Evolutionary conservation across 2,797 vertebrate genomes (phyloP), one percentile per base, ranked within the genome.

Genomic region (Parotocinclus haroldoi): DNA sequence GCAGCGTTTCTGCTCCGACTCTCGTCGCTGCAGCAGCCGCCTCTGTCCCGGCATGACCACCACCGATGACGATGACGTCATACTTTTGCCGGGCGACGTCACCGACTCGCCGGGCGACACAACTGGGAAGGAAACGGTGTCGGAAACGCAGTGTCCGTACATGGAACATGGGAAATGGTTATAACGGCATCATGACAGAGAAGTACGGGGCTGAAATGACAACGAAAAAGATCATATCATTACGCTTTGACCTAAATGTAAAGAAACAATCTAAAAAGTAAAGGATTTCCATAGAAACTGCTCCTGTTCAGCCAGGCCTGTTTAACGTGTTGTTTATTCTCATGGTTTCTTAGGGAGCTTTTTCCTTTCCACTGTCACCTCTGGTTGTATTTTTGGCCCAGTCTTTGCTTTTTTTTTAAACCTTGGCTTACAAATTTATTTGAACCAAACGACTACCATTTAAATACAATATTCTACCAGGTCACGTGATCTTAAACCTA

Each of bases 61-160:
- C 87, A 10, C 94, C 85, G 76, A 92, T 74, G 80, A 96, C 76
- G 63, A 96, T 86, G 87, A 97, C 80, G 74, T 92, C 83, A 87
- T 93, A 69, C 44, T 77, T 81, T 63, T 75, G 81, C 7, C 57
- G 63, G 48, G 79, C 59, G 10, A 80, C 18, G 12, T 78, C 78
- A 69, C 82, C 72, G 16, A 73, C 65, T n/a, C 44, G 45, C 66
- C 81, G 81, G 73, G 60, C 38, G 7, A 10, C 76, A 18, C 80
- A 65, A 55, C 38, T 65, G 0, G 61, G 68, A 39, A 79, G 70
- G 62, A 75, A 16, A 10, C 64, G 72, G 19, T 56, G 81, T 69
- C 82, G 73, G 19, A 59, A 14, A 27, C 57, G 63, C 11, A 83
- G 68, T 76, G 76, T 88, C 76, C 81, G 82, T 36, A 68, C 61